Conservation (phyloP, 2,113 vertebrate genomes). For the Bubo scandiacus region DNA sequence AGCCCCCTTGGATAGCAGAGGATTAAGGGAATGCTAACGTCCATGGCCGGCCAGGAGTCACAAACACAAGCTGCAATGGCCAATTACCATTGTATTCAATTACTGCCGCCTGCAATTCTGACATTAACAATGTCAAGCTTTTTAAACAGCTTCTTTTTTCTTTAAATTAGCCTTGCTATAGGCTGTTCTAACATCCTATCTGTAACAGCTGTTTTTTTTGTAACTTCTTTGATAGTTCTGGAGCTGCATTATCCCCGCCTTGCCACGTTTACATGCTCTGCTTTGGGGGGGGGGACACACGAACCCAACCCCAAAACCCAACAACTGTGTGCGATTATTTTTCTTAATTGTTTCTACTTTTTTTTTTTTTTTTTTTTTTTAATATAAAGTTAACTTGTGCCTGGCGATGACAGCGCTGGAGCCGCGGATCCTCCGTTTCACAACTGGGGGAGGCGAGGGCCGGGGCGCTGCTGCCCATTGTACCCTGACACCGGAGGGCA, state of each 20-base stretch:
- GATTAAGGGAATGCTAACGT: slow-evolving; percentile 14
- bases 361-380: not conserved
- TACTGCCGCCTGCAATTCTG: not conserved
- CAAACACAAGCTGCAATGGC: not conserved
- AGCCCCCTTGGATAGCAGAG: slow-evolving; percentile 19
- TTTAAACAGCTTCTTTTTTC: not conserved
- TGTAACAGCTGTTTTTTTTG: not conserved
- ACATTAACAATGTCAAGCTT: not conserved
- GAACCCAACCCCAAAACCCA: not conserved
- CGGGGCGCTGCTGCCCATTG: not conserved
- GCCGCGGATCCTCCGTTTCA: not conserved
- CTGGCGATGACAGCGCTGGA: not conserved
- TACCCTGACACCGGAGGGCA: not conserved
- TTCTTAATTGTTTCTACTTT: no score
- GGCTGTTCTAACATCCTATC: not conserved
- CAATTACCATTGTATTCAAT: slow-evolving; percentile 15
- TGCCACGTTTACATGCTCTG: not conserved
- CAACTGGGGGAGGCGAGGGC: not conserved
- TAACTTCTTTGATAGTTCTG: not conserved
- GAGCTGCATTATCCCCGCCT: not conserved
- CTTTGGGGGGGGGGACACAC: not conserved
- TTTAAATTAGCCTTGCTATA: not conserved
- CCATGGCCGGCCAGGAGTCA: not conserved
- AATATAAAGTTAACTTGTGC: not conserved
- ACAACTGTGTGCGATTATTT: not conserved